A percentile compares a stretch with the other conserved stretches of the same genome.
These are phyloP conservation scores for Temnothorax longispinosus DNA, from an alignment of 1,140 invertebrate genomes.

Conservation along the genomic window DNA sequence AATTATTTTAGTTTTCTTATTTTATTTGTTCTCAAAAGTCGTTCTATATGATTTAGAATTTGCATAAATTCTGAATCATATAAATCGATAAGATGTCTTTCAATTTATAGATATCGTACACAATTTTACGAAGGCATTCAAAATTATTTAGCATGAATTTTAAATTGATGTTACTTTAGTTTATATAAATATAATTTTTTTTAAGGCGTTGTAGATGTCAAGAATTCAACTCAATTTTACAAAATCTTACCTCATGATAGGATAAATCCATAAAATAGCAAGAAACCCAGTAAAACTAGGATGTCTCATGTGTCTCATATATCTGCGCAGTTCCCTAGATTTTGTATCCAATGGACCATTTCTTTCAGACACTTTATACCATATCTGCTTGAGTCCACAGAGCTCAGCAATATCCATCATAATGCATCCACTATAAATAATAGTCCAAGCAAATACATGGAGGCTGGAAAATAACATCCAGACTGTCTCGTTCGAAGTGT, in stretches of 20 bases:
- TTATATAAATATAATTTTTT: background rate
- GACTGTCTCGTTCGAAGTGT: constrained; percentile 80
- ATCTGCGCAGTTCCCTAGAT: constrained; percentile 82
- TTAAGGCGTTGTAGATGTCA: background rate
- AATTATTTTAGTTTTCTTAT: background rate
- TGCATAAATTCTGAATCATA: background rate
- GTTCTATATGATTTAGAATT: background rate
- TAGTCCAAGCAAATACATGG: constrained; percentile 87
- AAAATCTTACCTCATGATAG: constrained; percentile 86
- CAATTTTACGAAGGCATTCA: background rate
- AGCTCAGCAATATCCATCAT: constrained; percentile 88
- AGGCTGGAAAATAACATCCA: constrained; percentile 84
- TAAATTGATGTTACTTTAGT: background rate
- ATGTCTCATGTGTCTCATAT: constrained; percentile 86
- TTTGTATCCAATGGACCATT: constrained; percentile 84
- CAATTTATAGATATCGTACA: background rate
- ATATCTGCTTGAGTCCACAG: constrained; percentile 87
- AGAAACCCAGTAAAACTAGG: constrained; percentile 86
- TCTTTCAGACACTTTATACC: constrained; percentile 84
- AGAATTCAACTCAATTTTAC: background rate
- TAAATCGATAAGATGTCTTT: background rate
- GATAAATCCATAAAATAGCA: constrained; percentile 86
- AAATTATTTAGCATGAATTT: background rate
- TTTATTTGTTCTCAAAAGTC: background rate
- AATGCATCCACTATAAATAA: constrained; percentile 88